Evolutionary conservation across 2,113 vertebrate species (phyloP).

Genomic region (Haliaeetus leucogaster): DNA sequence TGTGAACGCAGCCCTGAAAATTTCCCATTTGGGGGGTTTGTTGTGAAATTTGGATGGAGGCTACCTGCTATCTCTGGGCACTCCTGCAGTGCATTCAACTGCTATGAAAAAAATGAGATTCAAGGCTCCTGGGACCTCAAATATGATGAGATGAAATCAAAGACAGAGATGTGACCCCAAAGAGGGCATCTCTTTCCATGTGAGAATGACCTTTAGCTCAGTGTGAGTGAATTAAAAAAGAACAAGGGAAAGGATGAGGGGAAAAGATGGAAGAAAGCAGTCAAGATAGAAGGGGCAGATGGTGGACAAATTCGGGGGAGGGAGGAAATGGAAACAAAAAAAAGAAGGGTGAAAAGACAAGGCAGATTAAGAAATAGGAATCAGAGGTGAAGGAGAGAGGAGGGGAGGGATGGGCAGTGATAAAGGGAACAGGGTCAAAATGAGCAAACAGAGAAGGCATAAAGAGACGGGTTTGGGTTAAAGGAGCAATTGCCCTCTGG

Average conservation of each 20-base stretch:
- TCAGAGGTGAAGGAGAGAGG: not conserved
- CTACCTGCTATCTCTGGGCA: not conserved
- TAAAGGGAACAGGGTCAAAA: slow-evolving; percentile 51
- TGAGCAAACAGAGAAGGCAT: slow-evolving; percentile 44
- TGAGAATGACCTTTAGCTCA: not conserved
- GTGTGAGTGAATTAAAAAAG: not conserved
- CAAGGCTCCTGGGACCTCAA: not conserved
- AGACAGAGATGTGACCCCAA: not conserved
- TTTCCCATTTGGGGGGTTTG: not conserved
- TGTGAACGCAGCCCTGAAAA: not conserved
- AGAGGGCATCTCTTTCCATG: not conserved
- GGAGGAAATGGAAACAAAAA: not conserved
- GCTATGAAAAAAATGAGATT: not conserved
- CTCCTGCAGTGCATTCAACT: not conserved
- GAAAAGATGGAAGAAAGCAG: not conserved
- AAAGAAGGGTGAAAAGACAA: not conserved
- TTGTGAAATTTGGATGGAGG: not conserved
- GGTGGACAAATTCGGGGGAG: not conserved
- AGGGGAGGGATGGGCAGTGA: not conserved
- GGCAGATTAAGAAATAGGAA: not conserved
- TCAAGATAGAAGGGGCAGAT: not conserved
- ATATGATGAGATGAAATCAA: not conserved
- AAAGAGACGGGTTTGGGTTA: slow-evolving; percentile 30
- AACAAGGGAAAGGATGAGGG: not conserved
- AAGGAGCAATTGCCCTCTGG: slow-evolving; percentile 57